Evolutionary conservation across 2,113 vertebrate genomes (phyloP).

Genomic region (Sinocyclocheilus rhinocerous): DNA sequence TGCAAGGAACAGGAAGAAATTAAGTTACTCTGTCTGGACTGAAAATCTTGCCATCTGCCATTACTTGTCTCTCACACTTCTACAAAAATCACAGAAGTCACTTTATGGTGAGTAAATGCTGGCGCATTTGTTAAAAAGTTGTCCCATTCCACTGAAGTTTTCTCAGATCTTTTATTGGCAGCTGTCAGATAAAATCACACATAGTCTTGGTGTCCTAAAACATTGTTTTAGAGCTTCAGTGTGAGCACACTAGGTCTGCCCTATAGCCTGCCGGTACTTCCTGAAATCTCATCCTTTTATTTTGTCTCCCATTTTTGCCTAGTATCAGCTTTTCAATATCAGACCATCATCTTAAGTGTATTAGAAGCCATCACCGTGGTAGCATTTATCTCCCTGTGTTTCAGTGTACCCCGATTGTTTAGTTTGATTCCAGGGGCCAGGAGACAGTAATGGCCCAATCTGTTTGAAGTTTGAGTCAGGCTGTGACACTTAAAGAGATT

Average conservation of each 20-base stretch:
- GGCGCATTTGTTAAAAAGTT: not conserved
- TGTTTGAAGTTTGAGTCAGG: slow-evolving; percentile 63
- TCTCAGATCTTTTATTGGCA: not conserved
- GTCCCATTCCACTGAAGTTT: not conserved
- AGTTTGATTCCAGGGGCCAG: slow-evolving; percentile 43
- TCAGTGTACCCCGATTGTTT: slow-evolving; percentile 59
- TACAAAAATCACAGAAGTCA: not conserved
- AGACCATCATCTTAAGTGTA: slow-evolving; percentile 45
- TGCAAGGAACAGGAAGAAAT: not conserved
- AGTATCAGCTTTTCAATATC: slow-evolving; percentile 44
- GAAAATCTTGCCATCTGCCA: not conserved
- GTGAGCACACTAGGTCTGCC: not conserved
- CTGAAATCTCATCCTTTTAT: slow-evolving; percentile 11
- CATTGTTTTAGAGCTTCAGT: not conserved
- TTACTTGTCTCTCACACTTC: not conserved
- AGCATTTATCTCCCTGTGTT: slow-evolving; percentile 50
- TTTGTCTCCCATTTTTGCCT: slow-evolving; percentile 24
- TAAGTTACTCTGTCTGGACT: not conserved
- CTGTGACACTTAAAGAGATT: slow-evolving; percentile 62
- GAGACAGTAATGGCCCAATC: slow-evolving; percentile 62
- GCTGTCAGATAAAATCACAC: not conserved
- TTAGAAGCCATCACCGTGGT: slow-evolving; percentile 51
- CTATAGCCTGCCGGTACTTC: not conserved
- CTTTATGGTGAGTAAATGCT: not conserved
- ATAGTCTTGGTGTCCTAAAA: no score